Percentiles rank a stretch among this genome's conserved stretches.
Evolutionary conservation across 2,113 vertebrate species (phyloP).

Genomic region (Mionectes macconnelli): DNA sequence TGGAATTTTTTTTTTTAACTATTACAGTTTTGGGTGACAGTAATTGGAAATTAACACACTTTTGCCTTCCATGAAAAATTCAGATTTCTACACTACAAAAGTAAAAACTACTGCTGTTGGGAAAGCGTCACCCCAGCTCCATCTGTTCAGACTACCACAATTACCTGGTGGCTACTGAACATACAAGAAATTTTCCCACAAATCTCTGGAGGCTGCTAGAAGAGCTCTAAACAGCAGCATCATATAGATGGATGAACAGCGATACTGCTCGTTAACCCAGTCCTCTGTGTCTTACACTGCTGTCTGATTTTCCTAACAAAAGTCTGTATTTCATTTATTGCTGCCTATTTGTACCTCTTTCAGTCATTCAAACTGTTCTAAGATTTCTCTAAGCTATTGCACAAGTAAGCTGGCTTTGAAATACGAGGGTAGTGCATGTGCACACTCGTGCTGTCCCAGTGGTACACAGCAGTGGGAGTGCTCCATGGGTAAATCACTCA

Average conservation of each 20-base stretch:
- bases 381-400: neutral
- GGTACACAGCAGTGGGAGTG: neutral
- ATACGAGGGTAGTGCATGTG: neutral
- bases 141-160: neutral
- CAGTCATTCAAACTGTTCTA: neutral
- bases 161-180: neutral
- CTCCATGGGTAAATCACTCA: neutral
- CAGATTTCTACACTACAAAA: neutral
- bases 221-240: neutral
- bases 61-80: neutral
- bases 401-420: neutral
- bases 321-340: neutral
- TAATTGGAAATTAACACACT: neutral
- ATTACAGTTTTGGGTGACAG: neutral
- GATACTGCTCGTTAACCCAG: neutral
- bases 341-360: neutral
- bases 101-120: neutral
- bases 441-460: neutral
- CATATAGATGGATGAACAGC: neutral
- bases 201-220: neutral
- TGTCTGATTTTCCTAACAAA: neutral
- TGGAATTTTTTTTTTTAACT: neutral
- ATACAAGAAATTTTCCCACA: fast-evolving
- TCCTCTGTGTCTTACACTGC: neutral
- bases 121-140: neutral